Base-by-base conservation (phyloP, 2,888 invertebrate species). In the Noctua janthina region DNA sequence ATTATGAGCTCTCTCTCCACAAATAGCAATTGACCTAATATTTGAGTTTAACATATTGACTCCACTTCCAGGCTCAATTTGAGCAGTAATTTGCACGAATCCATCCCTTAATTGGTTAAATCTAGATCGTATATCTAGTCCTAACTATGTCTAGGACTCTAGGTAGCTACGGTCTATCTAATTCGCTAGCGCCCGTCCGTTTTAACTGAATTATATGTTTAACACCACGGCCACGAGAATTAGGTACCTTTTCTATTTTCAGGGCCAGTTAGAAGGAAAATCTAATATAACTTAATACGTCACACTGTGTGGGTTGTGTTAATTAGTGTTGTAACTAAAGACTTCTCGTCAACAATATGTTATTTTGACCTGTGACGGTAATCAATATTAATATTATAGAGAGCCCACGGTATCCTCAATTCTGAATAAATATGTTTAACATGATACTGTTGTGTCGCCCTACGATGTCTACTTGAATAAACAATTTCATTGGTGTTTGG, bases 61-160 rank as follows among this genome's bases (percentile, higher is more conserved):
- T 82, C 39, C 70, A 23, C 6, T 11, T 46, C 46, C 46, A 46
- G 56, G 54, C 69, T 62, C 79, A 87, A 82, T 84, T 80, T 72
- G 70, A 82, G 67, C 69, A 69, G 62, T 79, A 77, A 87, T 87
- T 88, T 69, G 67, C 68, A 39, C 69, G 67, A 82, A 68, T 79
- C 49, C 69, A 74, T 56, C 59, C 69, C 66, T 73, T 84, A 87
- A 87, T 88, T 81, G 84, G 81, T 76, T 79, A 70, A 66, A 81
- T 79, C 79, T 80, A 82, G 78, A 76, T 73, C 46, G 59, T 74
- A 54, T 56, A 86, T 62, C 46, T 46, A 71, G 29, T 46, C 13
- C 73, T 15, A 74, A 56, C 66, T 79, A 39, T 56, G n/a, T 51
- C n/a, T 64, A 35, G 20, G 10, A 35, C 10, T 66, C 74, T 67